Conservation (phyloP, 2,113 vertebrate species). For the Argyrosomus japonicus region DNA sequence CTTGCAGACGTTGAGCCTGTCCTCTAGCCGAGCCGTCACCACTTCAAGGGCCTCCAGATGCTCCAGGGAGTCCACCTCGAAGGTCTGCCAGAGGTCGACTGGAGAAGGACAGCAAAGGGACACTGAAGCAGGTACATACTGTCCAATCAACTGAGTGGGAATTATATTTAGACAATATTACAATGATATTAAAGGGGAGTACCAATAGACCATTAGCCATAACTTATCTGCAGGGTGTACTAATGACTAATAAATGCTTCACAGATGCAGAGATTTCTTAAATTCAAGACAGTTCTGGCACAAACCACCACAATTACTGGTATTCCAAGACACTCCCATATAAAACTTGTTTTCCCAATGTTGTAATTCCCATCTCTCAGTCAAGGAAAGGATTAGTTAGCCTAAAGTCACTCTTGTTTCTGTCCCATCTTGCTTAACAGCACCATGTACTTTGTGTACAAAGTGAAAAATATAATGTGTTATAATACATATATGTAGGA, state of each 20-base stretch:
- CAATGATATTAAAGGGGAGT: too few species aligned
- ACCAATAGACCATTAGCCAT: too few species aligned
- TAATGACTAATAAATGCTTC: not conserved
- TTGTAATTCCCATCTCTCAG: too few species aligned
- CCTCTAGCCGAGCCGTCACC: slow-evolving; percentile 89
- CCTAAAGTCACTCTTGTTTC: not conserved
- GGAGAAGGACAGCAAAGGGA: slow-evolving; percentile 26
- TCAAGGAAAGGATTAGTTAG: too few species aligned
- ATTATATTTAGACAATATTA: too few species aligned
- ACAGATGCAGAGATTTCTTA: not conserved
- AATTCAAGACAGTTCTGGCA: not conserved
- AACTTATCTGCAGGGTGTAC: too few species aligned
- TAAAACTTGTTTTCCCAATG: not conserved
- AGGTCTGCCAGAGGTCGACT: slow-evolving; percentile 92
- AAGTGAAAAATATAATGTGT: not conserved
- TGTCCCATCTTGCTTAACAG: not conserved
- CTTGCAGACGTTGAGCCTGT: slow-evolving; percentile 91
- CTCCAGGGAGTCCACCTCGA: slow-evolving; percentile 93
- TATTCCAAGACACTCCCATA: not conserved
- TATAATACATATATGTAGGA: not conserved
- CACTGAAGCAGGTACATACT: not conserved
- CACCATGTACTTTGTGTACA: not conserved
- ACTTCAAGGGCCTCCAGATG: slow-evolving; percentile 92
- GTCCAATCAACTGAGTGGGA: too few species aligned
- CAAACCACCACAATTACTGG: not conserved